Conservation (phyloP, 2,797 vertebrate species). For the Gadopsis marmoratus region DNA sequence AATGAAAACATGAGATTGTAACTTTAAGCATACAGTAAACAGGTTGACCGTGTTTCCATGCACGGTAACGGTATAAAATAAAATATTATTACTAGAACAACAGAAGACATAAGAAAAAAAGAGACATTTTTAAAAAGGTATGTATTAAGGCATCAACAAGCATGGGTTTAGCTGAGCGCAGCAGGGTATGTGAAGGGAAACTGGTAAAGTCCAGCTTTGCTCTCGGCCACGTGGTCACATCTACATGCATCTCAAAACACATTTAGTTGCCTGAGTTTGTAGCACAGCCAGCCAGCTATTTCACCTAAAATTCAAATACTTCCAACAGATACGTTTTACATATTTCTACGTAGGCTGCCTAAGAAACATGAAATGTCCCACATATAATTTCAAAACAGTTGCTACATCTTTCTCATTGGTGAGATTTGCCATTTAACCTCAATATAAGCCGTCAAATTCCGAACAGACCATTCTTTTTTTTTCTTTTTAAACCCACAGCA, state of each 20-base stretch:
- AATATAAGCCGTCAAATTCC: constrained; percentile 36
- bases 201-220: constrained; percentile 27
- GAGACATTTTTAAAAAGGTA: background rate
- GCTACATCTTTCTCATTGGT: constrained; percentile 6
- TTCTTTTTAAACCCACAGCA: constrained; percentile 12
- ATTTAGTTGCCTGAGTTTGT: constrained; percentile 48
- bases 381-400: constrained; percentile 46
- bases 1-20: constrained; percentile 27
- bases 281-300: constrained; percentile 36
- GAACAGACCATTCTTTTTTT: constrained; percentile 14
- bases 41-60: constrained; percentile 11
- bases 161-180: constrained; percentile 31
- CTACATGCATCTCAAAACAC: constrained; percentile 14
- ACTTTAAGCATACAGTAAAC: constrained; percentile 63
- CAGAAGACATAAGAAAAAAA: constrained; percentile 17
- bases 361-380: constrained; percentile 49
- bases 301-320: constrained; percentile 41
- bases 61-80: constrained; percentile 44
- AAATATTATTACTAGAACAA: constrained; percentile 38
- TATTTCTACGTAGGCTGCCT: constrained; percentile 18
- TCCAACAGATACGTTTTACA: constrained; percentile 38
- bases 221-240: constrained; percentile 27
- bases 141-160: constrained; percentile 71
- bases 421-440: constrained; percentile 36
- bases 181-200: constrained; percentile 50